Evolutionary conservation across 1,140 invertebrate species (phyloP).

Genomic region (Drosophila novamexicana): DNA sequence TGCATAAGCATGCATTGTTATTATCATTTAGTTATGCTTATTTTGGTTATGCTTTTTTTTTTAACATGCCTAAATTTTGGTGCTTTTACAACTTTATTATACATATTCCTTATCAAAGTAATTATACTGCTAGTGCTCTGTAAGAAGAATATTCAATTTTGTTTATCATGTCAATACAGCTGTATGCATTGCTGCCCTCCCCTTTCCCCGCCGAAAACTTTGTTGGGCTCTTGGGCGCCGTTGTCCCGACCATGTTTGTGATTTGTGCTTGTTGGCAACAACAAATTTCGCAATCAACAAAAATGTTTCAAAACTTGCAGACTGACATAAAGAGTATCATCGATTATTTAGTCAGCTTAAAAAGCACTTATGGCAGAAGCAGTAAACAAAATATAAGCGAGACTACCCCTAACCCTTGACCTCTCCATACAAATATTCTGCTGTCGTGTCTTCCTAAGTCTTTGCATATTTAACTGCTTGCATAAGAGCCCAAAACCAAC

Average conservation of each 20-base stretch:
- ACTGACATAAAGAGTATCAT: constrained; percentile 29
- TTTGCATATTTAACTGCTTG: constrained; percentile 19
- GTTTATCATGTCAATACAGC: constrained; percentile 56
- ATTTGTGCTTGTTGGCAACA: constrained; percentile 36
- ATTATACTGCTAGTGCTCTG: not conserved
- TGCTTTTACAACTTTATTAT: not conserved
- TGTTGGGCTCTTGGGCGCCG: constrained; percentile 27
- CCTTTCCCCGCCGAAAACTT: not conserved
- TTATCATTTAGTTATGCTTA: too few species aligned
- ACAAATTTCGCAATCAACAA: constrained; percentile 33
- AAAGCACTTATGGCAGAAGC: constrained; percentile 36
- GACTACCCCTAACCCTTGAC: constrained; percentile 6
- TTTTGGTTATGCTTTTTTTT: too few species aligned
- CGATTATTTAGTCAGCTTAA: constrained; percentile 54
- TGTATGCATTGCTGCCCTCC: constrained; percentile 4
- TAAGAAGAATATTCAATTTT: constrained; percentile 31
- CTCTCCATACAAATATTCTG: not conserved
- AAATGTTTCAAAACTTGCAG: constrained; percentile 31
- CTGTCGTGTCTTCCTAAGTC: not conserved
- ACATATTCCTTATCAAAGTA: not conserved
- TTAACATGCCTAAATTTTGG: too few species aligned
- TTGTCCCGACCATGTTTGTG: constrained; percentile 29
- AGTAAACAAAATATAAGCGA: constrained; percentile 41
- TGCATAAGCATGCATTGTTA: not conserved
- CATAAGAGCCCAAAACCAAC: constrained; percentile 1